Evolutionary conservation across 2,797 vertebrate species (phyloP).

Genomic region (Aplochiton taeniatus): DNA sequence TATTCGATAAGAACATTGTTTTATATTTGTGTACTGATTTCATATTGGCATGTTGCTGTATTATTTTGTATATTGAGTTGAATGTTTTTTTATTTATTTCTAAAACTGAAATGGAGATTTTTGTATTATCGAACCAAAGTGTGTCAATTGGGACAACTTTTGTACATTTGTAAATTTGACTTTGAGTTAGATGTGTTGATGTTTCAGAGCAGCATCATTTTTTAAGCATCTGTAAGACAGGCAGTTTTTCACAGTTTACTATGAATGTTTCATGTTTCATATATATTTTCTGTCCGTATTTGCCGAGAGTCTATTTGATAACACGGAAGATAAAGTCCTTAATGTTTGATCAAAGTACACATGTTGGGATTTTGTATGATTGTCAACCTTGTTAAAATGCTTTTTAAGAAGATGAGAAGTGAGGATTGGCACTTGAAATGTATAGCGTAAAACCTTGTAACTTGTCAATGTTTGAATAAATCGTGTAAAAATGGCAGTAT

Average conservation of each 20-base stretch:
- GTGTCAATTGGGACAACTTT: slow-evolving; percentile 35
- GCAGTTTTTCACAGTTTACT: slow-evolving; percentile 71
- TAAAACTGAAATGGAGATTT: slow-evolving; percentile 64
- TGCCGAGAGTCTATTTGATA: slow-evolving; percentile 72
- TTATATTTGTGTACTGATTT: slow-evolving; percentile 47
- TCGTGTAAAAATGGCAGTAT: slow-evolving; percentile 63
- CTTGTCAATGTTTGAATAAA: slow-evolving; percentile 81
- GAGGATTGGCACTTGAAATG: slow-evolving; percentile 61
- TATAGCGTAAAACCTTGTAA: slow-evolving; percentile 79
- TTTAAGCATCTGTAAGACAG: slow-evolving; percentile 60
- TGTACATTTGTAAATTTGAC: slow-evolving; percentile 79
- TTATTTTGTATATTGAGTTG: slow-evolving; percentile 73
- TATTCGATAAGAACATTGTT: slow-evolving; percentile 49
- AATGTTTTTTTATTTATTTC: slow-evolving; percentile 80
- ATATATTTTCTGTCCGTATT: slow-evolving; percentile 67
- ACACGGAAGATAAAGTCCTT: slow-evolving; percentile 65
- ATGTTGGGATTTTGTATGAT: slow-evolving; percentile 74
- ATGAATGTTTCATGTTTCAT: slow-evolving; percentile 78
- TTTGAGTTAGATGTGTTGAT: slow-evolving; percentile 73
- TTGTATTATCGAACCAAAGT: slow-evolving; percentile 84
- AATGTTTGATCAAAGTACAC: slow-evolving; percentile 74
- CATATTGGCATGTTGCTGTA: slow-evolving; percentile 69
- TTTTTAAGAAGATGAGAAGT: slow-evolving; percentile 56
- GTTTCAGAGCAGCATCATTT: slow-evolving; percentile 65
- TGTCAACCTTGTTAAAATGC: slow-evolving; percentile 50